phyloP scores from a whole-genome alignment of 2,888 invertebrate species.

The Oxytorus armatus region DNA sequence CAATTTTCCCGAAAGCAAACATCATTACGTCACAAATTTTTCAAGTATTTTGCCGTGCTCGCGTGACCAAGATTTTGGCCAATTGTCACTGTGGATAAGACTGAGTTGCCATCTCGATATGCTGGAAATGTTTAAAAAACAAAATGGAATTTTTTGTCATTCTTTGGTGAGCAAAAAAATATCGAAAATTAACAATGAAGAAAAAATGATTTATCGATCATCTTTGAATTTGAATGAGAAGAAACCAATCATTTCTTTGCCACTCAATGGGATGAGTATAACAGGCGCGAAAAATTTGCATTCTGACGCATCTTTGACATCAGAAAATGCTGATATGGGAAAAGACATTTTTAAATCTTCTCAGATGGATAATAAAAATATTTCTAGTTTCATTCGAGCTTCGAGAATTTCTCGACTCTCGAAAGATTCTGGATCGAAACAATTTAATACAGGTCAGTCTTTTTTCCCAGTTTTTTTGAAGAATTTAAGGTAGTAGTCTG shows the following conservation, averaged over 20 bases:
- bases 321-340: neutral
- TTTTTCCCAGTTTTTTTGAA: neutral
- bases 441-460: slow-evolving; percentile 12
- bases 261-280: neutral
- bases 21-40: slow-evolving; percentile 76
- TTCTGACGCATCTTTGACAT: neutral
- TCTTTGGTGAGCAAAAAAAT: neutral
- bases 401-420: slow-evolving; percentile 2
- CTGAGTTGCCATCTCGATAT: slow-evolving; percentile 76
- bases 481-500: too few species aligned
- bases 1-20: slow-evolving; percentile 79
- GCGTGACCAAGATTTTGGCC: slow-evolving; percentile 73
- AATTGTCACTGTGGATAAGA: slow-evolving; percentile 78
- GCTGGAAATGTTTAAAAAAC: slow-evolving; percentile 73
- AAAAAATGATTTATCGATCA: neutral
- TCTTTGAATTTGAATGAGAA: neutral
- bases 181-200: neutral
- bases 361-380: neutral
- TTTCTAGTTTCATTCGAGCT: neutral
- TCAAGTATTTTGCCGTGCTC: slow-evolving; percentile 70
- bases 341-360: neutral
- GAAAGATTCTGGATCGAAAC: neutral
- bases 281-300: neutral
- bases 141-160: slow-evolving; percentile 38
- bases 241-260: neutral